These are phyloP conservation scores for Conchocele bisecta DNA, from an alignment of 2,888 invertebrate species.

Conservation along the genomic window DNA sequence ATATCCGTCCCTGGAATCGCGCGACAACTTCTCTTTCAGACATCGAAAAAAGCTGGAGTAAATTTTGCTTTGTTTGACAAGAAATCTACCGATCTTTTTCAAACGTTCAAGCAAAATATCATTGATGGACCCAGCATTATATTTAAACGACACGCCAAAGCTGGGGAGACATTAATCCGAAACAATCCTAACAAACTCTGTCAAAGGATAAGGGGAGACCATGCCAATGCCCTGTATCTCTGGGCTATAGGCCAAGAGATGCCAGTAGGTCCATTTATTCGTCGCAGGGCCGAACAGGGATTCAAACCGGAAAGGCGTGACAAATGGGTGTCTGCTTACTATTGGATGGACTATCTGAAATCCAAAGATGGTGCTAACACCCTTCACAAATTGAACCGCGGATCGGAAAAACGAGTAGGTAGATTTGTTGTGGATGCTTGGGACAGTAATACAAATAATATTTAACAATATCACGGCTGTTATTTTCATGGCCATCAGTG, in stretches of 20 bases:
- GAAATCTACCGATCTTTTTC: conserved; percentile 12
- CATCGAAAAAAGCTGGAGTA: not conserved
- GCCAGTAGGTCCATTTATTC: conserved; percentile 37
- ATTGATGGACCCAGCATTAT: conserved; percentile 32
- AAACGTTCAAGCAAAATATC: conserved; percentile 30
- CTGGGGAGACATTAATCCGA: conserved; percentile 22
- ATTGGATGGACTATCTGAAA: conserved; percentile 43
- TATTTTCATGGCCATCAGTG: not conserved
- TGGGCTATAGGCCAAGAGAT: conserved; percentile 36
- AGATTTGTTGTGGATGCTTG: conserved; percentile 30
- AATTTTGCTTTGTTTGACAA: conserved; percentile 26
- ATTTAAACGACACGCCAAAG: conserved; percentile 26
- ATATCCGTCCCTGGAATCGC: conserved; percentile 38
- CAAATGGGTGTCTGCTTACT: conserved; percentile 16
- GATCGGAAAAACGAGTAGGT: conserved; percentile 22
- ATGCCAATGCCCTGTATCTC: conserved; percentile 46
- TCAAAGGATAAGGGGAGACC: conserved; percentile 35
- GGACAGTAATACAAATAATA: conserved; percentile 4
- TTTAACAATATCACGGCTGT: conserved; percentile 35
- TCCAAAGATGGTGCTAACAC: conserved; percentile 17
- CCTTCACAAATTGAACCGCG: conserved; percentile 33
- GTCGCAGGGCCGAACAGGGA: conserved; percentile 22
- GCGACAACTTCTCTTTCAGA: conserved; percentile 32
- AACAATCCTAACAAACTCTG: conserved; percentile 14
- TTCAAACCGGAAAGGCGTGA: conserved; percentile 44